Base-by-base conservation (phyloP, 1,140 invertebrate species). In the Ceratitis capitata region DNA sequence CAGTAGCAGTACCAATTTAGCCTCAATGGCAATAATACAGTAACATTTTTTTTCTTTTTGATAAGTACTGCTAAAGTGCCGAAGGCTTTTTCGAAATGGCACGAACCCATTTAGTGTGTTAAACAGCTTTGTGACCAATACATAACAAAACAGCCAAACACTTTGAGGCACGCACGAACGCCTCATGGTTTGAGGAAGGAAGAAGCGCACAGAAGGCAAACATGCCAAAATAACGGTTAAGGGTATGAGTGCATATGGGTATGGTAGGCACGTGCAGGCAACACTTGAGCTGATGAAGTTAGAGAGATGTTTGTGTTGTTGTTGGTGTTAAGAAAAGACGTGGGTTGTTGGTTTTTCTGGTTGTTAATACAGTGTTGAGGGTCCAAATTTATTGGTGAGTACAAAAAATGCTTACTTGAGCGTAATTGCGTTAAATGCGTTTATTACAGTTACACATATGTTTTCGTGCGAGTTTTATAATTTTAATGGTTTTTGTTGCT, bases 341-440 rank as follows among this genome's bases (percentile, higher is more conserved):
- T 32, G 64, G 26, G 64, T 35, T 39, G 64, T 78, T 42, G 10
- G 69, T n/a, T 26, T n/a, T 42, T 78, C 9, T 23, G 32, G 39
- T 45, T 42, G 35, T 3, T 10, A 32, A 14, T n/a, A 45, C 16
- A 9, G 19, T 2, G 39, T 45, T 78, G 39, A 23, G 35, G 19
- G 69, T 45, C 7, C 69, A 45, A 16, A 12, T 23, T 26, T 10
- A 12, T 23, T 78, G 69, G 10, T 47, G 19, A 23, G 39, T n/a
- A 35, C 39, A 78, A 78, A 78, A 78, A 78, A 45, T 78, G 69
- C 69, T 78, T 45, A 45, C 69, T 47, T 45, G 69, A 78, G 69
- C 69, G 69, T 78, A 78, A 78, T 78, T 78, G n/a, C 69, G 69
- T 78, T 78, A 78, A 78, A 78, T 78, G 39, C 69, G 69, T 47